A percentile compares a stretch with the other conserved stretches of the same genome.
Conservation (phyloP, 1,140 invertebrate species). For the roundworm (Caenorhabditis elegans) region DNA sequence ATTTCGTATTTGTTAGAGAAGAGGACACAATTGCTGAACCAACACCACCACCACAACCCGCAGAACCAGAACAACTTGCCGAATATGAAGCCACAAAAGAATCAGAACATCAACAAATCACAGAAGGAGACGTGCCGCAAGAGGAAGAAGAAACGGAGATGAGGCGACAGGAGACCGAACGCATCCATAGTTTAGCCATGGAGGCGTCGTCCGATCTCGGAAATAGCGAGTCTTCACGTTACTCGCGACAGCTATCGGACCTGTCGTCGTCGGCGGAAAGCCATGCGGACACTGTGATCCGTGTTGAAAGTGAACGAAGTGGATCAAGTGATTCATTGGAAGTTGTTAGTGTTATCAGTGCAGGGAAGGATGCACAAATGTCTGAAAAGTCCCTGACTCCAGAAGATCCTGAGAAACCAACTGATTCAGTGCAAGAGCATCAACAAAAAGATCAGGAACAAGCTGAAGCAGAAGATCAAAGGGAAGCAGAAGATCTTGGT, state of each 20-base stretch:
- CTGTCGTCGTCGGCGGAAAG: constrained; percentile 35
- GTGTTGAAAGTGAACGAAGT: constrained; percentile 24
- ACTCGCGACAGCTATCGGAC: constrained; percentile 35
- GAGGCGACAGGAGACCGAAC: constrained; percentile 30
- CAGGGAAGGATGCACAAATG: constrained; percentile 12
- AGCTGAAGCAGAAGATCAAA: neutral
- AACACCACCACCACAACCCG: constrained; percentile 1
- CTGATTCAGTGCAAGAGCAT: neutral
- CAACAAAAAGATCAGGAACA: neutral
- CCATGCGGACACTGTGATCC: constrained; percentile 45
- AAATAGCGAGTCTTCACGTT: constrained; percentile 33
- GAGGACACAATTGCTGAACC: neutral
- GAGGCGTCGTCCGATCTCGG: constrained; percentile 32
- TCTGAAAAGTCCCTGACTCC: constrained; percentile 6
- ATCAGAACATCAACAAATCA: neutral
- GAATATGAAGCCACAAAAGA: neutral
- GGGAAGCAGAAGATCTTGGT: constrained; percentile 41
- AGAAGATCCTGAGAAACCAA: constrained; percentile 16
- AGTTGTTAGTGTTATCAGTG: constrained; percentile 24
- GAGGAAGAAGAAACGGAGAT: constrained; percentile 26
- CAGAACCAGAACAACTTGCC: neutral
- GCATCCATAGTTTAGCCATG: constrained; percentile 33
- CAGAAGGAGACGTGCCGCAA: neutral
- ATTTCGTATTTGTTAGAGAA: constrained; percentile 39
- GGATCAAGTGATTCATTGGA: constrained; percentile 23